phyloP scores from a whole-genome alignment of 2,797 vertebrate genomes.

The Leptatherina wallacei region DNA sequence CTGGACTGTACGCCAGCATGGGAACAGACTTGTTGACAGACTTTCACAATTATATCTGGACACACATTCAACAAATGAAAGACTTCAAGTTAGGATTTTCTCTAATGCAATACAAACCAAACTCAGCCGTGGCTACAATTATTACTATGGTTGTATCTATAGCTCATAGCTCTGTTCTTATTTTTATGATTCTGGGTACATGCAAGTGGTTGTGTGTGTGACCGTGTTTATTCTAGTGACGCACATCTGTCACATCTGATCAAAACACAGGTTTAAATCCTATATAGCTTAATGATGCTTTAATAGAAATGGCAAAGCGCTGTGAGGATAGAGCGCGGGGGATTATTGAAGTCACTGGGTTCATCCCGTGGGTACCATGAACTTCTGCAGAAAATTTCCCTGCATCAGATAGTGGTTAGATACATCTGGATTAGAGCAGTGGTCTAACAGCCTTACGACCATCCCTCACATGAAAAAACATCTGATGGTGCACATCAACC shows the following conservation, averaged over 20 bases:
- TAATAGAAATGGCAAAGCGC: background rate
- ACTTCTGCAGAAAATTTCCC: background rate
- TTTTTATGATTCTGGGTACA: background rate
- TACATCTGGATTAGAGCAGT: background rate
- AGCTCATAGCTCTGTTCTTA: background rate
- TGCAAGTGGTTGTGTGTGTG: background rate
- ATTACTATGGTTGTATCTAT: background rate
- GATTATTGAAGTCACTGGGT: constrained; percentile 1
- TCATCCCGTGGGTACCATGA: background rate
- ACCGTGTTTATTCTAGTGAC: background rate
- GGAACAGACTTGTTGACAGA: background rate
- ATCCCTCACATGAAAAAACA: background rate
- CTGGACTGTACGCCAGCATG: background rate
- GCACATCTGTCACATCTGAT: background rate
- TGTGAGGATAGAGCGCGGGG: background rate
- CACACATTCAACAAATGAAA: background rate
- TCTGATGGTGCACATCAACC: background rate
- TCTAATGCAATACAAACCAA: too few species aligned
- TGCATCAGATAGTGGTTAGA: background rate
- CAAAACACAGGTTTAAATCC: background rate
- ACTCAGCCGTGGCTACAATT: background rate
- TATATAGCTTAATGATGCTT: background rate
- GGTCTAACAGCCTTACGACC: background rate
- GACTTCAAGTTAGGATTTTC: background rate
- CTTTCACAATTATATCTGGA: background rate